Percentiles rank a stretch among this genome's conserved stretches.
Conservation (phyloP, 2,888 invertebrate genomes). For the Thymelicus lineola region DNA sequence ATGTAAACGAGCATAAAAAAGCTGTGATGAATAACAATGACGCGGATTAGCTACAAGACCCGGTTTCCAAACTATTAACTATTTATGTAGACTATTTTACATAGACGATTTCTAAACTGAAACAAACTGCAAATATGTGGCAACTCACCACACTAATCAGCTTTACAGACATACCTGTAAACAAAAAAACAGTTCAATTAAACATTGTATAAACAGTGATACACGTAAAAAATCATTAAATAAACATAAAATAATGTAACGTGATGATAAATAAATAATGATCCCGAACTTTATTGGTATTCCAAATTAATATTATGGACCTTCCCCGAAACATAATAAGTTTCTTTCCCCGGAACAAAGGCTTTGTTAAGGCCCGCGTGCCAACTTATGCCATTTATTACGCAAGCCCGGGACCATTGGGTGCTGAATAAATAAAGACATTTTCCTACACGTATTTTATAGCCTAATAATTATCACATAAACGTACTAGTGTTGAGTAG, state of each 20-base stretch:
- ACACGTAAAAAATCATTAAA: slow-evolving; percentile 44
- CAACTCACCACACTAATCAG: slow-evolving; percentile 18
- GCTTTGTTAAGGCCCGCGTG: slow-evolving; percentile 55
- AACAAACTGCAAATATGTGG: slow-evolving; percentile 7
- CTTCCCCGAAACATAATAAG: slow-evolving; percentile 47
- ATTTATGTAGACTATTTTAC: too few relatives aligned
- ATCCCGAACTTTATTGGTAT: slow-evolving; percentile 49
- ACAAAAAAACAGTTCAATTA: slow-evolving; percentile 9
- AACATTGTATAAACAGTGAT: slow-evolving; percentile 34
- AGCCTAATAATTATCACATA: background rate
- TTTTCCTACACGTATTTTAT: slow-evolving; percentile 8
- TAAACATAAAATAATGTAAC: slow-evolving; percentile 48
- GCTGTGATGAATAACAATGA: too few relatives aligned
- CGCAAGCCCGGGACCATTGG: slow-evolving; percentile 56
- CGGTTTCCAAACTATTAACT: too few relatives aligned
- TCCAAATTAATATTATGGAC: slow-evolving; percentile 57
- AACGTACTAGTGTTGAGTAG: too few relatives aligned
- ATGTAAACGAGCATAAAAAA: too few relatives aligned
- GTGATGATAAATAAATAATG: slow-evolving; percentile 47
- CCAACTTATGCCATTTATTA: slow-evolving; percentile 70
- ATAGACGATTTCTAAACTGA: too few relatives aligned
- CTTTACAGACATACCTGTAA: slow-evolving; percentile 27
- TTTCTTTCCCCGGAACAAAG: slow-evolving; percentile 53
- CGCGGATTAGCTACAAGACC: too few relatives aligned
- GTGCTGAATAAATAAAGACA: slow-evolving; percentile 52